These are phyloP conservation scores for Drosophila pandora DNA, from an alignment of 1,140 invertebrate genomes.

Conservation along the genomic window DNA sequence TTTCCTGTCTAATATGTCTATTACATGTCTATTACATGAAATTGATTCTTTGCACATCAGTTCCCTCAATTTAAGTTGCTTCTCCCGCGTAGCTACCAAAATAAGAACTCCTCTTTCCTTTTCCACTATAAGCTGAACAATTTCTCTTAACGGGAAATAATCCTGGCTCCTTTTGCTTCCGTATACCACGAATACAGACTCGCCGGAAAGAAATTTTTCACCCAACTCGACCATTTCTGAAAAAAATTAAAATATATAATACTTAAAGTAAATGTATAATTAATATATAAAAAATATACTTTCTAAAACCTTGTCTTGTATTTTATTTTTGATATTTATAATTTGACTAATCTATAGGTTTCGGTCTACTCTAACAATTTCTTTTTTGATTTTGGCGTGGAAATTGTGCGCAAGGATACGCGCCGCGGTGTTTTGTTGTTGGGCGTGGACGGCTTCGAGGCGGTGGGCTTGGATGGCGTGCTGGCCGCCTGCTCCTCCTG, in stretches of 20 bases:
- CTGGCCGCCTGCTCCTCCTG: slow-evolving; percentile 44
- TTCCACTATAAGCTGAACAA: background rate
- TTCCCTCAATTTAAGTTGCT: no score
- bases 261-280: background rate
- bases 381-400: slow-evolving; percentile 89
- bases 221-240: background rate
- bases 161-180: no score
- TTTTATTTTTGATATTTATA: slow-evolving; percentile 35
- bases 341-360: slow-evolving; percentile 41
- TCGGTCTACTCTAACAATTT: slow-evolving; percentile 82
- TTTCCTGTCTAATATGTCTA: no score
- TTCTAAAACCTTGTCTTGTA: slow-evolving; percentile 1
- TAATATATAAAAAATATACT: background rate
- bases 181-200: no score
- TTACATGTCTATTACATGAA: no score
- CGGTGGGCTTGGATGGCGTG: slow-evolving; percentile 36
- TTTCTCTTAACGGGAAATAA: no score
- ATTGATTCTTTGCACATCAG: no score
- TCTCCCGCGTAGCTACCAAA: no score
- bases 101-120: background rate
- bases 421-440: slow-evolving; percentile 86
- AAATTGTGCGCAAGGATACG: slow-evolving; percentile 89
- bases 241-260: background rate
- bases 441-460: slow-evolving; percentile 56
- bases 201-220: no score